A percentile compares a stretch with the other conserved stretches of the same genome.
Conservation (phyloP, 2,113 vertebrate species). For the Uria aalge region DNA sequence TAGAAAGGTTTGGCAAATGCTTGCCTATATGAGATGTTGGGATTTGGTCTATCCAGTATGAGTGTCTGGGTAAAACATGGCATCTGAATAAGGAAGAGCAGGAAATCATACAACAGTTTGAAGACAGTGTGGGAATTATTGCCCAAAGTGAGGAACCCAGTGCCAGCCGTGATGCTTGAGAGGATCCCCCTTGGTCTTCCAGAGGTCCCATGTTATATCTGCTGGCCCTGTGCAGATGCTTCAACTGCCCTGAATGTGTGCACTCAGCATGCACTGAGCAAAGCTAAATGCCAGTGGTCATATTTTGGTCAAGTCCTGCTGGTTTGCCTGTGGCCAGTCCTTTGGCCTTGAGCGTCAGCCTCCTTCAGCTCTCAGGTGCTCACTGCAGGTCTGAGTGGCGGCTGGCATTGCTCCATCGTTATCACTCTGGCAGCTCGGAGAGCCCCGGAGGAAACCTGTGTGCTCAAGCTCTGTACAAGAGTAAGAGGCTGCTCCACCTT, state of each 20-base stretch:
- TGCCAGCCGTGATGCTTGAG: neutral
- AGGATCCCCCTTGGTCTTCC: neutral
- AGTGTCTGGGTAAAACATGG: neutral
- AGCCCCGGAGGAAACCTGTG: neutral
- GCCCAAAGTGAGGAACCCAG: neutral
- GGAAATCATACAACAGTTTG: neutral
- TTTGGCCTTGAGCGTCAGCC: neutral
- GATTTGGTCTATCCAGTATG: neutral
- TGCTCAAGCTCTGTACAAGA: neutral
- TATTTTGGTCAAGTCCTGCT: neutral
- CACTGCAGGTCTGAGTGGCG: neutral
- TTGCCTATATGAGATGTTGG: neutral
- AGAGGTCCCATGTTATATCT: neutral
- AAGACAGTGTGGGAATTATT: neutral
- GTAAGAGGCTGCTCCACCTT: neutral
- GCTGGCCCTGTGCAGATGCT: neutral
- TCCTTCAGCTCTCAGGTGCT: neutral
- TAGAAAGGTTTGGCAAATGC: neutral
- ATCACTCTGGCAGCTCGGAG: neutral
- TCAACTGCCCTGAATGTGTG: rapidly evolving
- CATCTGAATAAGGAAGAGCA: neutral
- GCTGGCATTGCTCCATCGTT: neutral
- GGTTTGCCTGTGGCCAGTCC: neutral
- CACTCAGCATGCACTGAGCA: neutral
- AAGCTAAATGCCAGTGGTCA: neutral